Evolutionary conservation across 2,113 vertebrate genomes (phyloP), one percentile per base, ranked within the genome.

Genomic region (Rhinoderma darwinii): DNA sequence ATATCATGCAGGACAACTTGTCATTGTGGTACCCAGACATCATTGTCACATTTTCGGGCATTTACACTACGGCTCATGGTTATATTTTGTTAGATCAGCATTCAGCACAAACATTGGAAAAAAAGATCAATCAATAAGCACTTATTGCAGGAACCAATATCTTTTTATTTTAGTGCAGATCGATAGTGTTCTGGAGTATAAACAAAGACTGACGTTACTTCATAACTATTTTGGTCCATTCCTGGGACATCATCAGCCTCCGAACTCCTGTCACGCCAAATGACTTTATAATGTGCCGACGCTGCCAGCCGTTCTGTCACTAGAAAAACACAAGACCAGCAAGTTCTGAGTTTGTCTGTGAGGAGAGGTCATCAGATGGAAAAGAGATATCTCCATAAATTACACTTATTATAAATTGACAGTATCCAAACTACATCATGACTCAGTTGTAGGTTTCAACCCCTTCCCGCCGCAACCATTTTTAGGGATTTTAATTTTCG

Each of bases 121-220:
- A 37, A 56, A 84, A 15, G 5, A 37, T 25, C 70, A 75, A 75
- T 84, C 83, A 75, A 84, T 84, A 84, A 75, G 25, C 83, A 84
- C 50, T 84, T 75, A 59, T 74, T 75, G 50, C 11, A 41, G 50
- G 50, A 75, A 75, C 83, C 70, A 59, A 84, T 75, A 84, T 84
- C 68, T 84, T 84, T n/a, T 68, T 56, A 56, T 84, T 51, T 61
- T 43, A 15, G 50, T 17, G 35, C 25, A 27, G 47, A 59, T 84
- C 83, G 74, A 84, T 84, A 27, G 66, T n/a, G 47, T 20, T 35
- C 37, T 20, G 35, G 50, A 75, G 83, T 43, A 70, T 84, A 84
- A 84, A 84, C 63, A 84, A 54, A 61, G 70, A 56, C 41, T 66
- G 79, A 41, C 80, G 70, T 50, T 50, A 43, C 61, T 68, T 82